These are phyloP conservation scores for Steinernema carpocapsae DNA, from an alignment of 2,888 invertebrate species.

Conservation along the genomic window DNA sequence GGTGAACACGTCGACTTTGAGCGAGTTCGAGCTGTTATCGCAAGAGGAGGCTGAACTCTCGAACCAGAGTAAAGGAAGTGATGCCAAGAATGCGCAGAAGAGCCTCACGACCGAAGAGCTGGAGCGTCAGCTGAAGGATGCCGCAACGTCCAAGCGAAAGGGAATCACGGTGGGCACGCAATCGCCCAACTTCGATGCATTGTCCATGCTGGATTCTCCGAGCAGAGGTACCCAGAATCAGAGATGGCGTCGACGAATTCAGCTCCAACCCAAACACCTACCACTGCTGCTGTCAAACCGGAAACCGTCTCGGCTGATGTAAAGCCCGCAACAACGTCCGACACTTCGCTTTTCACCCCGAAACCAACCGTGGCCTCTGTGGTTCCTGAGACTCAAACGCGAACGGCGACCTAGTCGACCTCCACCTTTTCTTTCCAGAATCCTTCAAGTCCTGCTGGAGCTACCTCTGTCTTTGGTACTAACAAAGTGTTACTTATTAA, in stretches of 20 bases:
- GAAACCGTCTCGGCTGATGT: too few species aligned
- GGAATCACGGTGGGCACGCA: conserved; percentile 15
- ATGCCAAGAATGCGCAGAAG: neutral
- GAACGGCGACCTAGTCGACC: too few species aligned
- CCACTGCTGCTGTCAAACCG: neutral
- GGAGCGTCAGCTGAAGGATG: neutral
- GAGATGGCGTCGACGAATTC: neutral
- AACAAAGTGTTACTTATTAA: too few species aligned
- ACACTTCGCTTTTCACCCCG: too few species aligned
- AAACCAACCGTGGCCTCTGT: too few species aligned
- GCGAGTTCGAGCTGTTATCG: too few species aligned
- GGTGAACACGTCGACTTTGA: too few species aligned
- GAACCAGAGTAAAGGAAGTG: too few species aligned
- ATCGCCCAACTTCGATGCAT: neutral
- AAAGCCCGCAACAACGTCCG: too few species aligned
- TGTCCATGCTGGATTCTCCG: neutral
- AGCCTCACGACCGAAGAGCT: neutral
- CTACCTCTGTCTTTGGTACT: neutral
- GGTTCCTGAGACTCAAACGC: too few species aligned
- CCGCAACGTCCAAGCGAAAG: neutral
- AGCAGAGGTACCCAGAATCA: neutral
- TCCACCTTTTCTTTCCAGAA: neutral
- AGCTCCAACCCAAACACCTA: neutral
- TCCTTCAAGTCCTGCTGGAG: neutral
- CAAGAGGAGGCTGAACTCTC: too few species aligned